Evolutionary conservation across 2,888 invertebrate species (phyloP).

Genomic region (Apotomis betuletana): DNA sequence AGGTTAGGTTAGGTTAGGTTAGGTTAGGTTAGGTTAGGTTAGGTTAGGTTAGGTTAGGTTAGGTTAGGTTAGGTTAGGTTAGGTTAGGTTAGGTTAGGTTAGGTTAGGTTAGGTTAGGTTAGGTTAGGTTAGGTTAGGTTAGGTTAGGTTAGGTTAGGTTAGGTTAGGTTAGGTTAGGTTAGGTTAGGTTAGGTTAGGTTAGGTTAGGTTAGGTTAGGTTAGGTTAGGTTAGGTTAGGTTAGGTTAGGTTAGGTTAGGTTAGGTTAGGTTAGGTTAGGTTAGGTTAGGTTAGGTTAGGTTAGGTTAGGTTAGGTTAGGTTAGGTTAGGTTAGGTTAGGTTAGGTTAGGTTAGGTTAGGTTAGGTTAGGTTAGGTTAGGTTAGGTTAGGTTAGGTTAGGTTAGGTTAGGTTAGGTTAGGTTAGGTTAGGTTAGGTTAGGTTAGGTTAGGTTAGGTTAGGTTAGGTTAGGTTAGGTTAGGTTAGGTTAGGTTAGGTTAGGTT

Average conservation of each 20-base stretch:
- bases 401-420: conserved; percentile 41
- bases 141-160: not conserved
- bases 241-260: conserved; percentile 26
- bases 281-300: conserved; percentile 26
- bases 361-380: conserved; percentile 19
- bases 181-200: conserved; percentile 29
- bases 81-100: too few species aligned
- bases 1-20: too few species aligned
- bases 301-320: conserved; percentile 23
- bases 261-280: conserved; percentile 20
- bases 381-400: conserved; percentile 26
- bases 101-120: too few species aligned
- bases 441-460: not conserved
- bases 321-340: conserved; percentile 41
- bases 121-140: too few species aligned
- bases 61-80: too few species aligned
- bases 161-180: conserved; percentile 30
- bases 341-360: conserved; percentile 16
- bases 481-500: too few species aligned
- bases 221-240: conserved; percentile 31
- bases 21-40: too few species aligned
- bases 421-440: conserved; percentile 36
- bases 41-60: too few species aligned
- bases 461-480: too few species aligned
- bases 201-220: conserved; percentile 27